phyloP scores from a whole-genome alignment of 2,797 vertebrate species.

The Rhinella marina region DNA sequence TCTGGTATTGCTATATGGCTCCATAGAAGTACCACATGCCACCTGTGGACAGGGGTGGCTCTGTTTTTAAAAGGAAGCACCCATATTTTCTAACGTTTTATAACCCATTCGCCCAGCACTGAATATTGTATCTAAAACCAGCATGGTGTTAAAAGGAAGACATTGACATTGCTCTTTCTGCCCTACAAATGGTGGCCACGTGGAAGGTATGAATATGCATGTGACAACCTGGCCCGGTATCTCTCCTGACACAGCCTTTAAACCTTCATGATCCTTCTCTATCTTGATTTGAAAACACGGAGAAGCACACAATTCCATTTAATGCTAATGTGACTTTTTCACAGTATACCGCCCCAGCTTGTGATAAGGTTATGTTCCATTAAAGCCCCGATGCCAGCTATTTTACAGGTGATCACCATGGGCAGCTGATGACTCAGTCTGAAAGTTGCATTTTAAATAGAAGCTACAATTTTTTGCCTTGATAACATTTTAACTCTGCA shows the following conservation, averaged over 20 bases:
- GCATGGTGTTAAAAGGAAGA: not conserved
- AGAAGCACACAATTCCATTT: not conserved
- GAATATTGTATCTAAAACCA: too few species aligned
- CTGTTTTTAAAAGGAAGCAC: too few species aligned
- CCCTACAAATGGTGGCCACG: not conserved
- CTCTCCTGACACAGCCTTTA: not conserved
- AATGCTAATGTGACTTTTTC: conserved; percentile 30
- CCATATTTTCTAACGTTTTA: too few species aligned
- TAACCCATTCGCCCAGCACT: too few species aligned
- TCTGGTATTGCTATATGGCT: too few species aligned
- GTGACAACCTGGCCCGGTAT: not conserved
- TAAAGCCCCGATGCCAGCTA: not conserved
- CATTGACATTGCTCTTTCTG: not conserved
- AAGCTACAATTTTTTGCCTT: conserved; percentile 1
- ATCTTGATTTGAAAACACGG: conserved; percentile 7
- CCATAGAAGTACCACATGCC: too few species aligned
- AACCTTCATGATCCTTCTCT: not conserved
- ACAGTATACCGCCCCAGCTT: conserved; percentile 5
- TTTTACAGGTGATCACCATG: conserved; percentile 15
- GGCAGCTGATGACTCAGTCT: conserved; percentile 17
- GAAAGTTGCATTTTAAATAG: not conserved
- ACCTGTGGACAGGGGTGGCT: too few species aligned
- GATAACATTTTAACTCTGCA: conserved; percentile 10
- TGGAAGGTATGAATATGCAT: conserved; percentile 10
- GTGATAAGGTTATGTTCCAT: conserved; percentile 9